Evolutionary conservation across 2,888 invertebrate genomes (phyloP).

Genomic region (Megalurothrips usitatus): DNA sequence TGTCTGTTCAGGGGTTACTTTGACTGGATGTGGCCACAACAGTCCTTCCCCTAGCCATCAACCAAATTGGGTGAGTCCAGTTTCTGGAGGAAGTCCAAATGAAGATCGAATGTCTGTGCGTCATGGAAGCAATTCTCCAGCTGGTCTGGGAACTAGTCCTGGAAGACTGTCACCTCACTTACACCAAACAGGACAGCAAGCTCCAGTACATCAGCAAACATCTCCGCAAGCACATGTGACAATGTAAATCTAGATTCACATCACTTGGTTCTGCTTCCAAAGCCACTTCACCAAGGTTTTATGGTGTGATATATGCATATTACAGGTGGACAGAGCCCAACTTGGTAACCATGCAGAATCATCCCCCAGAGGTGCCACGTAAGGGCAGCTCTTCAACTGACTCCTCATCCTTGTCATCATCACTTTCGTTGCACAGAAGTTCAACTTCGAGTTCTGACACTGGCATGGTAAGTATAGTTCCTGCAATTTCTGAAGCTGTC

Average conservation of each 20-base stretch:
- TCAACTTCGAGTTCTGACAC: slow-evolving; percentile 50
- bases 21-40: slow-evolving; percentile 45
- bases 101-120: not conserved
- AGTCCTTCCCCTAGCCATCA: slow-evolving; percentile 18
- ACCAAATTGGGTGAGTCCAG: not conserved
- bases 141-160: not conserved
- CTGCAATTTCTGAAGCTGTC: slow-evolving; percentile 27
- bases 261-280: not conserved
- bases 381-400: slow-evolving; percentile 60
- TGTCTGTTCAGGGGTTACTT: slow-evolving; percentile 41
- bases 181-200: not conserved
- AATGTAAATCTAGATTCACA: not conserved
- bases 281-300: not conserved
- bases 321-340: slow-evolving; percentile 39
- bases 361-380: slow-evolving; percentile 47
- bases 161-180: not conserved
- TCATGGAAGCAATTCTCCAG: slow-evolving; percentile 12
- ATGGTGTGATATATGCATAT: not conserved
- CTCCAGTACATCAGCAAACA: not conserved
- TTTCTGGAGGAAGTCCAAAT: not conserved
- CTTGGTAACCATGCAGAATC: not conserved
- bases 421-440: slow-evolving; percentile 56
- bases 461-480: slow-evolving; percentile 32
- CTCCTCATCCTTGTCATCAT: slow-evolving; percentile 55
- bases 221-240: slow-evolving; percentile 30